Conservation (phyloP, 92 coral and sea anemone species). For the Scolanthus callimorphus region DNA sequence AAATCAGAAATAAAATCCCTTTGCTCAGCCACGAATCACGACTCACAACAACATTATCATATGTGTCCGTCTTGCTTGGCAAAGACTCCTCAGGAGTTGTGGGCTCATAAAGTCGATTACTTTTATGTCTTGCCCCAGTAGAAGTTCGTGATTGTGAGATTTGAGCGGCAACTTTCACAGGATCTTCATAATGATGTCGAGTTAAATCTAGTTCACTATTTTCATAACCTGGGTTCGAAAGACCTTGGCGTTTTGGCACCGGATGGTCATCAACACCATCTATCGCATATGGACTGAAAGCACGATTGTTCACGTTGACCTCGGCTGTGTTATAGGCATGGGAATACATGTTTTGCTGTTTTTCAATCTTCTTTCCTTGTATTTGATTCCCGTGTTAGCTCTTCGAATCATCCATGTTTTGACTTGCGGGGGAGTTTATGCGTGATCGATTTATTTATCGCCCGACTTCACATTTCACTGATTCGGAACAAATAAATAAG, state of each 20-base stretch:
- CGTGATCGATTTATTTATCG: too few relatives aligned
- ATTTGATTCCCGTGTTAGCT: too few relatives aligned
- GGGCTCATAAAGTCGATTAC: conserved; percentile 13
- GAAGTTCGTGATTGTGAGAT: neutral
- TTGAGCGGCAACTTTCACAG: neutral
- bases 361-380: too few relatives aligned
- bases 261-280: conserved; percentile 1
- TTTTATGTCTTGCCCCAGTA: conserved; percentile 6
- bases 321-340: too few relatives aligned
- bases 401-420: too few relatives aligned
- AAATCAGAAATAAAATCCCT: conserved; percentile 16
- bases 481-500: too few relatives aligned
- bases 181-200: conserved; percentile 21
- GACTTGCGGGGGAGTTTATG: too few relatives aligned
- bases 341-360: too few relatives aligned
- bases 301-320: conserved; percentile 11
- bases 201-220: conserved; percentile 16
- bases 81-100: neutral
- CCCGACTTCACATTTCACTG: too few relatives aligned
- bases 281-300: conserved; percentile 31
- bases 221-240: conserved; percentile 21
- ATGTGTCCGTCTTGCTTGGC: neutral
- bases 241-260: neutral
- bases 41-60: neutral
- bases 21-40: conserved; percentile 11